A percentile compares a stretch with the other conserved stretches of the same genome.
phyloP scores from a whole-genome alignment of 2,797 vertebrate species.

The Lindbergichthys nudifrons region DNA sequence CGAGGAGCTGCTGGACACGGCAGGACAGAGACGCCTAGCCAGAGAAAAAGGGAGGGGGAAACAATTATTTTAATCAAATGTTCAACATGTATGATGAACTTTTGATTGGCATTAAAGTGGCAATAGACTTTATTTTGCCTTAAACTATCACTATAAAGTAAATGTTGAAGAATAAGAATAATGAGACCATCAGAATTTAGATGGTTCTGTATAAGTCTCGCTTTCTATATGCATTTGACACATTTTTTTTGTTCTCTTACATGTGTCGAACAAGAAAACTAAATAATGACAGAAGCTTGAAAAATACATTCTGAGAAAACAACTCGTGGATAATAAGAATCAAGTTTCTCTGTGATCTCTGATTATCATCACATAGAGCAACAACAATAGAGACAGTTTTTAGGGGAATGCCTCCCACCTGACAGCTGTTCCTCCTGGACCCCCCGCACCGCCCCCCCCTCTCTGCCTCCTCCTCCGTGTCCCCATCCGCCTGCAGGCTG shows the following conservation, averaged over 20 bases:
- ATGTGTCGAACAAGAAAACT: too few relatives aligned
- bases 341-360: neutral
- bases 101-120: neutral
- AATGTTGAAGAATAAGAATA: too few relatives aligned
- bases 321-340: neutral
- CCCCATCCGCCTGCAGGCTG: conserved; percentile 73
- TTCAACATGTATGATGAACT: neutral
- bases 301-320: neutral
- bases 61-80: neutral
- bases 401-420: conserved; percentile 64
- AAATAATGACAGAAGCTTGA: neutral
- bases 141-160: too few relatives aligned
- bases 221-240: too few relatives aligned
- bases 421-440: conserved; percentile 62
- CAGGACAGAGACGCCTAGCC: conserved; percentile 84
- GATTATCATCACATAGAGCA: neutral
- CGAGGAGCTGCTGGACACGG: conserved; percentile 88
- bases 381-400: neutral
- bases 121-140: too few relatives aligned
- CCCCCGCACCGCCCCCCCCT: conserved; percentile 64
- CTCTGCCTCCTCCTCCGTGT: conserved; percentile 77
- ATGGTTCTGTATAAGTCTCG: too few relatives aligned
- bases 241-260: neutral
- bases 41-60: neutral
- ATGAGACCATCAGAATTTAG: too few relatives aligned